These are phyloP conservation scores for Sphenopsis melanotis DNA, from an alignment of 2,797 vertebrate genomes.

Conservation along the genomic window DNA sequence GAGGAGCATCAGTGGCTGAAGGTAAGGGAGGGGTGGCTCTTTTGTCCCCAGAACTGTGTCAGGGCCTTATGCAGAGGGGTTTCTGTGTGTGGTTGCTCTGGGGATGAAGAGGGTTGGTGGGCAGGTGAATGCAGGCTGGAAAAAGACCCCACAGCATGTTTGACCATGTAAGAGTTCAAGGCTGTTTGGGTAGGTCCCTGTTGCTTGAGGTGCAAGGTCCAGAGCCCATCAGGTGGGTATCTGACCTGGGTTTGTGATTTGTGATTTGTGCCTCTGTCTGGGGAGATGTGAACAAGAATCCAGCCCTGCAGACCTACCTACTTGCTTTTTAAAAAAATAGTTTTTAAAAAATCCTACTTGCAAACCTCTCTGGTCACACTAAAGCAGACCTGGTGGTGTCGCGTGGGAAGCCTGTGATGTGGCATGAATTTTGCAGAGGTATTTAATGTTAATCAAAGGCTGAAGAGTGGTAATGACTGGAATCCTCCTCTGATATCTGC, in stretches of 20 bases:
- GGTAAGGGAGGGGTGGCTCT: not conserved
- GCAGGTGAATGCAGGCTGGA: not conserved
- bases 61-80: not conserved
- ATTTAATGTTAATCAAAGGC: not conserved
- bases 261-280: not conserved
- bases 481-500: not conserved
- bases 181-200: not conserved
- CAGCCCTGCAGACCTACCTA: not conserved
- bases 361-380: not conserved
- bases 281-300: not conserved
- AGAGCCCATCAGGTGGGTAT: not conserved
- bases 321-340: not conserved
- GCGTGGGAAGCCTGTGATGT: not conserved
- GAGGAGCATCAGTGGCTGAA: not conserved
- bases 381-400: rapidly evolving
- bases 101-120: too few relatives aligned
- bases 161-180: not conserved
- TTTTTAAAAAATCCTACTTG: not conserved
- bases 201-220: not conserved
- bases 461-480: not conserved
- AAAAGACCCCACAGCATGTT: not conserved
- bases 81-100: not conserved
- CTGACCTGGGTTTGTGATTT: not conserved
- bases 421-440: not conserved
- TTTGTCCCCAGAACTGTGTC: not conserved